phyloP scores from a whole-genome alignment of 37 sponge, comb jelly and placozoan genomes.

The Amphimedon queenslandica region DNA sequence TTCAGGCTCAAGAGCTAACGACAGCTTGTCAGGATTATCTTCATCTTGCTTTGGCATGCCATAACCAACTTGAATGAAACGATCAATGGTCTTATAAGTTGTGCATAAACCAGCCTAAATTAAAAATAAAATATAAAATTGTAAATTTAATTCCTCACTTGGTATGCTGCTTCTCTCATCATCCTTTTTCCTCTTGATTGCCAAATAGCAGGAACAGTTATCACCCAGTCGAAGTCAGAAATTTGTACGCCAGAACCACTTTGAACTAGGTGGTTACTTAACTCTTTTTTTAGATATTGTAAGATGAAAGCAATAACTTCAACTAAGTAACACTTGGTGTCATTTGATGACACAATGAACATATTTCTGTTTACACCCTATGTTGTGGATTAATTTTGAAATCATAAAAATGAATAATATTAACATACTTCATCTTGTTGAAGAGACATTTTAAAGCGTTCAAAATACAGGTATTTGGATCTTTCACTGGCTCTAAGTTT shows the following conservation, averaged over 20 bases:
- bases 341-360: background rate
- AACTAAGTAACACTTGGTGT: background rate
- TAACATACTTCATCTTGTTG: conserved; percentile 25
- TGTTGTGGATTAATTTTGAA: background rate
- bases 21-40: conserved; percentile 14
- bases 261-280: background rate
- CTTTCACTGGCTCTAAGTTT: conserved; percentile 8
- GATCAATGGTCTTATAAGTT: background rate
- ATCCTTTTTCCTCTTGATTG: conserved; percentile 41
- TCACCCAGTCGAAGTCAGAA: conserved; percentile 21
- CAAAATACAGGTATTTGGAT: conserved; percentile 20
- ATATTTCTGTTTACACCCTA: conserved; percentile 3
- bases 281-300: background rate
- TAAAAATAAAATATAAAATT: background rate
- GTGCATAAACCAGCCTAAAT: conserved; percentile 19
- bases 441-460: conserved; percentile 40
- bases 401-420: background rate
- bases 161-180: conserved; percentile 54
- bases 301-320: background rate
- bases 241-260: background rate
- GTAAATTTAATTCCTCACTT: conserved; percentile 14
- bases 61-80: background rate
- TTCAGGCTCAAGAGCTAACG: conserved; percentile 41
- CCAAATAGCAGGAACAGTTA: conserved; percentile 46
- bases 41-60: conserved; percentile 6